phyloP scores from a whole-genome alignment of 2,888 invertebrate species.

The Tryphoninae sp. region DNA sequence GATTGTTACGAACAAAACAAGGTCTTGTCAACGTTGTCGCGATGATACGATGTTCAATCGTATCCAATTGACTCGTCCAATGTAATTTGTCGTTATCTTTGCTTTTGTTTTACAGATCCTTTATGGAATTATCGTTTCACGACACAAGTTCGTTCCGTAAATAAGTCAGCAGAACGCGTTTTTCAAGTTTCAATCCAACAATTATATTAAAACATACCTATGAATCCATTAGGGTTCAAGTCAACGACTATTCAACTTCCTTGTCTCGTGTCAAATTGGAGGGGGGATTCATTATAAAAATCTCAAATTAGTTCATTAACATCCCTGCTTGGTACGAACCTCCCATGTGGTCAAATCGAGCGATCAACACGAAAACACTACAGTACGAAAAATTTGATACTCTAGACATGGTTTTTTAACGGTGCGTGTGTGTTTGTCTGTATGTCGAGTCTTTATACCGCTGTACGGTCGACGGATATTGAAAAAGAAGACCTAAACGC shows the following conservation, averaged over 20 bases:
- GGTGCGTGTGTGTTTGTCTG: slow-evolving; percentile 3
- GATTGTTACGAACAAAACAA: slow-evolving; percentile 26
- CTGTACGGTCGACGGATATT: neutral
- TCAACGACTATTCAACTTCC: slow-evolving; percentile 11
- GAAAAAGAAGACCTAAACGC: slow-evolving; percentile 20
- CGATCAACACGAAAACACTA: slow-evolving; percentile 7
- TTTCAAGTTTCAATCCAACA: slow-evolving; percentile 18
- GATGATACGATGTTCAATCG: slow-evolving; percentile 6
- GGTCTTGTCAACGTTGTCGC: slow-evolving; percentile 39
- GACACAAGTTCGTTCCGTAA: slow-evolving; percentile 2
- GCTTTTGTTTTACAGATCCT: slow-evolving; percentile 18
- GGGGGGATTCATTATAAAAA: slow-evolving; percentile 35
- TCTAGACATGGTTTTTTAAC: neutral
- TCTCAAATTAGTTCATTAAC: slow-evolving; percentile 38
- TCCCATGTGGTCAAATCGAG: slow-evolving; percentile 5
- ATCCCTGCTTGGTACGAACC: neutral
- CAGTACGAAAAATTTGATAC: slow-evolving; percentile 25
- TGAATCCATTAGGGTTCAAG: slow-evolving; percentile 28
- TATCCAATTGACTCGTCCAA: slow-evolving; percentile 34
- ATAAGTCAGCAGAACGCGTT: slow-evolving; percentile 7
- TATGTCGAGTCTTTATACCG: neutral
- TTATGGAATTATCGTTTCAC: slow-evolving; percentile 30
- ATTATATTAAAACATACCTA: slow-evolving; percentile 53
- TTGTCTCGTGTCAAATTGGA: slow-evolving; percentile 4
- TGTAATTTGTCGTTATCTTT: slow-evolving; percentile 18